These are phyloP conservation scores for Graptemys geographica DNA, from an alignment of 2,797 vertebrate species.

Conservation along the genomic window DNA sequence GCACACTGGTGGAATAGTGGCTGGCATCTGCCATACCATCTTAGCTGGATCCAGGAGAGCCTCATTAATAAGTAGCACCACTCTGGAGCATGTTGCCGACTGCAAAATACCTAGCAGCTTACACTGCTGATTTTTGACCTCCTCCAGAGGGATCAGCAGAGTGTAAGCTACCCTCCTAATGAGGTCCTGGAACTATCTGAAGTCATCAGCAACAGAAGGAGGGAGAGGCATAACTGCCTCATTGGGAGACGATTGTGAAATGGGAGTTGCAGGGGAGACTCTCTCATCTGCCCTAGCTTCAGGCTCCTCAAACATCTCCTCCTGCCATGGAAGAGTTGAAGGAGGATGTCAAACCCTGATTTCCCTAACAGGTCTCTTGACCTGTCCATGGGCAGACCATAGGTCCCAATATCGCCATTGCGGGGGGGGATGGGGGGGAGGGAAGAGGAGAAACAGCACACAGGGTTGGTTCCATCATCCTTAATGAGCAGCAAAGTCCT, in stretches of 20 bases:
- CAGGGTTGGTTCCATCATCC: not conserved
- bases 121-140: not conserved
- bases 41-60: not conserved
- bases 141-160: not conserved
- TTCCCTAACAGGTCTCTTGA: not conserved
- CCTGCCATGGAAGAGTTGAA: not conserved
- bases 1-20: not conserved
- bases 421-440: accelerated
- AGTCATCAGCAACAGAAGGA: not conserved
- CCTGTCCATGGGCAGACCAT: not conserved
- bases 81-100: not conserved
- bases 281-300: not conserved
- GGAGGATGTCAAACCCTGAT: not conserved
- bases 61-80: not conserved
- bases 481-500: not conserved
- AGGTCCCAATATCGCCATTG: not conserved
- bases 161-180: not conserved
- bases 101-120: not conserved
- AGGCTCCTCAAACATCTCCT: not conserved
- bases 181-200: not conserved
- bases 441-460: not conserved
- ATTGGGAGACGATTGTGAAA: not conserved
- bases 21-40: not conserved
- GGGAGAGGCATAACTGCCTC: not conserved
- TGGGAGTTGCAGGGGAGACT: not conserved